Evolutionary conservation across 2,888 invertebrate species (phyloP).

Genomic region (Ceramica pisi): DNA sequence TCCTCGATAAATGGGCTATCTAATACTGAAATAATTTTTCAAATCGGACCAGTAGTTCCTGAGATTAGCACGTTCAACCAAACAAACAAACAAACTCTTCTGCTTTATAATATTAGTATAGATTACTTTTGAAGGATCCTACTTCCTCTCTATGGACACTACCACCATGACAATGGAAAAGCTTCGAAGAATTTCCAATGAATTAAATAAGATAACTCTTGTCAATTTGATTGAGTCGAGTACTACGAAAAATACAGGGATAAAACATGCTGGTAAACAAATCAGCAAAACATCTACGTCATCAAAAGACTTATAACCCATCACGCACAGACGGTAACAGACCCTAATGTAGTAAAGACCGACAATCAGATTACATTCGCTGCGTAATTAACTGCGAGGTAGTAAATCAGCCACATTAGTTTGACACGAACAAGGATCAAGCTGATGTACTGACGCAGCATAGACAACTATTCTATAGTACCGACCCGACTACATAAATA

Average conservation of each 20-base stretch:
- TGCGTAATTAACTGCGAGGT: slow-evolving; percentile 54
- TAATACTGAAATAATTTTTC: no score
- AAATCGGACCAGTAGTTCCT: no score
- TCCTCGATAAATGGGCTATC: no score
- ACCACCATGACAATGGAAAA: no score
- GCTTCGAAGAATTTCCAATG: no score
- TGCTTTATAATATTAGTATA: no score
- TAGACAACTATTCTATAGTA: slow-evolving; percentile 1
- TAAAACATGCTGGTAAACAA: neutral
- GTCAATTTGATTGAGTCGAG: neutral
- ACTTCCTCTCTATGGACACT: no score
- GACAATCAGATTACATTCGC: slow-evolving; percentile 53
- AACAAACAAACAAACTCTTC: no score
- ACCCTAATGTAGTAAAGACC: slow-evolving; percentile 53
- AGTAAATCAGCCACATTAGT: slow-evolving; percentile 59
- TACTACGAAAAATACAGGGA: neutral
- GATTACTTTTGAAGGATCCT: no score
- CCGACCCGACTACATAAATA: slow-evolving; percentile 23
- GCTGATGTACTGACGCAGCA: slow-evolving; percentile 50
- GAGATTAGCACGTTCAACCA: no score
- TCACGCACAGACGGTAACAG: slow-evolving; percentile 15
- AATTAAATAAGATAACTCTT: no score
- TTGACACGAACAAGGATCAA: slow-evolving; percentile 60
- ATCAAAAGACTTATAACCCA: slow-evolving; percentile 5
- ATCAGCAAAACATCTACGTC: neutral